Conservation (phyloP, 1,140 invertebrate species). For the Hirudo medicinalis region DNA sequence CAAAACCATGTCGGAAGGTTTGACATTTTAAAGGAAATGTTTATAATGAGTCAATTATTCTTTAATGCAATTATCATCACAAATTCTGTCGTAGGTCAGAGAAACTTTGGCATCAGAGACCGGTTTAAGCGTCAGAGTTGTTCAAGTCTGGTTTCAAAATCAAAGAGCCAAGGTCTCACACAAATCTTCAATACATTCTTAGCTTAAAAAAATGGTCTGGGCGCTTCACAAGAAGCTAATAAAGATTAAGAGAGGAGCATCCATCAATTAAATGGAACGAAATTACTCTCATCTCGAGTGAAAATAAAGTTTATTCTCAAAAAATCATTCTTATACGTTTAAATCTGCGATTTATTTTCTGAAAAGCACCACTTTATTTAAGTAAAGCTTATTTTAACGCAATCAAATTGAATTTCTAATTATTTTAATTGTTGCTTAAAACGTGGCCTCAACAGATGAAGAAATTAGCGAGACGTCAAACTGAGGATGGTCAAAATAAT, state of each 20-base stretch:
- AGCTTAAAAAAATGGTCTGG: too few relatives aligned
- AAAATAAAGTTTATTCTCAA: too few relatives aligned
- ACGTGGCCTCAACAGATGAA: conserved; percentile 10
- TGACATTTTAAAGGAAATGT: conserved; percentile 11
- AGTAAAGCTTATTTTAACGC: neutral
- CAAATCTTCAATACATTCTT: too few relatives aligned
- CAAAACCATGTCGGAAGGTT: conserved; percentile 92
- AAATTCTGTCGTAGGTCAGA: conserved; percentile 46
- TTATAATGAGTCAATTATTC: too few relatives aligned
- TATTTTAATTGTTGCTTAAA: neutral
- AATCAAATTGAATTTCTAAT: neutral
- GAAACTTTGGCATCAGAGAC: conserved; percentile 93
- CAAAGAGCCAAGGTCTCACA: conserved; percentile 74
- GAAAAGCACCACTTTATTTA: too few relatives aligned
- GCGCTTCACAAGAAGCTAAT: too few relatives aligned
- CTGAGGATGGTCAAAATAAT: conserved; percentile 13
- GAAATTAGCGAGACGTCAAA: conserved; percentile 20
- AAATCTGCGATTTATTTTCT: too few relatives aligned
- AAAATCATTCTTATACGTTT: too few relatives aligned
- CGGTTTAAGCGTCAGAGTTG: conserved; percentile 84
- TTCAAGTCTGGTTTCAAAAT: conserved; percentile 99
- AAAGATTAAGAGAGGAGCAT: too few relatives aligned
- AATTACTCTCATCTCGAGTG: too few relatives aligned
- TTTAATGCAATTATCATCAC: neutral
- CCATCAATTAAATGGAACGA: too few relatives aligned